A percentile compares a stretch with the other conserved stretches of the same genome.
Evolutionary conservation across 2,113 vertebrate species (phyloP).

Genomic region (Eurystomus gularis): DNA sequence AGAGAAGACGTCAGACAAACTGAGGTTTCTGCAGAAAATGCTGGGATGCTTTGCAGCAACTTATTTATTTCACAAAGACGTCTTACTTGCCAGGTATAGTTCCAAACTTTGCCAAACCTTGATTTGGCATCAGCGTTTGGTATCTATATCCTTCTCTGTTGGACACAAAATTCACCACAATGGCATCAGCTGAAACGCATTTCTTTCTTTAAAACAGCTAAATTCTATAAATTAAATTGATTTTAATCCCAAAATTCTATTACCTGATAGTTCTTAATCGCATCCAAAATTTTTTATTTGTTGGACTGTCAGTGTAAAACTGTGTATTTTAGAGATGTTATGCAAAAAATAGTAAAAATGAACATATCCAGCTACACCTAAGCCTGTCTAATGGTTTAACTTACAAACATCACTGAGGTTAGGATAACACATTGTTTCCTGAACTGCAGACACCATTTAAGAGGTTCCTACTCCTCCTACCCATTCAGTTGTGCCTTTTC

Average conservation of each 20-base stretch:
- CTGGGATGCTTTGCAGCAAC: not conserved
- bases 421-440: not conserved
- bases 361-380: not conserved
- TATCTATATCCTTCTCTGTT: not conserved
- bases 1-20: not conserved
- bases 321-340: not conserved
- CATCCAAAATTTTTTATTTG: not conserved
- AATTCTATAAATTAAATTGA: not conserved
- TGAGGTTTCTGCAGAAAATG: not conserved
- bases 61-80: not conserved
- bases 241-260: not conserved
- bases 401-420: not conserved
- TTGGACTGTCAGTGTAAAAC: not conserved
- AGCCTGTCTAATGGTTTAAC: not conserved
- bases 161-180: not conserved
- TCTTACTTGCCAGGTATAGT: not conserved
- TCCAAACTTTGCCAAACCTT: not conserved
- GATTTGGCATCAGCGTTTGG: not conserved
- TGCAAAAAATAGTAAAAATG: not conserved
- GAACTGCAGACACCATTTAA: not conserved
- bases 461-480: not conserved
- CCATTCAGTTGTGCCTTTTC: not conserved
- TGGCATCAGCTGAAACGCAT: accelerated
- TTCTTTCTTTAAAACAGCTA: not conserved
- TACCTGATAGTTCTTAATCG: not conserved